These are phyloP conservation scores for Brachyistius frenatus DNA, from an alignment of 2,113 vertebrate species.

Conservation along the genomic window DNA sequence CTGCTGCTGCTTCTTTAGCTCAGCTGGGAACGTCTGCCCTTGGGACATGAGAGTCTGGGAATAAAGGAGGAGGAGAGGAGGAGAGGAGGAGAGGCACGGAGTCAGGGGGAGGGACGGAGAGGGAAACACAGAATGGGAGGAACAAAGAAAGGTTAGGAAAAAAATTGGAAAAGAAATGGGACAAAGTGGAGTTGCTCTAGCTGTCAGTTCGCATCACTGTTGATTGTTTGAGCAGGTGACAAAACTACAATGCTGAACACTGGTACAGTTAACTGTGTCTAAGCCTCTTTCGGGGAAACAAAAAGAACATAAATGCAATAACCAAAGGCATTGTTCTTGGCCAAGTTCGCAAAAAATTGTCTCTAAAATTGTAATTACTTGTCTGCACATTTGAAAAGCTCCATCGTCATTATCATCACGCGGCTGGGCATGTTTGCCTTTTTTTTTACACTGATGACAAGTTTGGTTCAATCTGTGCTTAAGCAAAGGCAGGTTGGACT, in stretches of 20 bases:
- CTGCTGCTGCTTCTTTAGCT: constrained; percentile 91
- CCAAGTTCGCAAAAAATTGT: constrained; percentile 59
- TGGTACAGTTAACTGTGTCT: constrained; percentile 78
- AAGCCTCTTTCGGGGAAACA: constrained; percentile 70
- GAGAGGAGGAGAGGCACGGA: constrained; percentile 53
- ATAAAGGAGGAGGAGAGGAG: constrained; percentile 51
- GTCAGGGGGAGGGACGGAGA: constrained; percentile 44
- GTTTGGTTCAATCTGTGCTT: constrained; percentile 71
- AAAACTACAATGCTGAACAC: constrained; percentile 79
- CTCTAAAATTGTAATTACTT: constrained; percentile 71
- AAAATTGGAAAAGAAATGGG: constrained; percentile 69
- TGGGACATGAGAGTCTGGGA: constrained; percentile 85
- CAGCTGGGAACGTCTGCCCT: constrained; percentile 93
- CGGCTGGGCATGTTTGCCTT: constrained; percentile 59
- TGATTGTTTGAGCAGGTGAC: constrained; percentile 83
- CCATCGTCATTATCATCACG: constrained; percentile 59
- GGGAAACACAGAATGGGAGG: constrained; percentile 36
- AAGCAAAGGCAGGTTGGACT: constrained; percentile 74
- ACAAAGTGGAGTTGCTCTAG: constrained; percentile 82
- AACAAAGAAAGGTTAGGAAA: constrained; percentile 72
- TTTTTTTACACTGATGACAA: constrained; percentile 43
- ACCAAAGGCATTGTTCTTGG: constrained; percentile 65
- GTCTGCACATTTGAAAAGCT: constrained; percentile 63
- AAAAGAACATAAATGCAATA: constrained; percentile 76
- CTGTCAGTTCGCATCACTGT: constrained; percentile 82